Base-by-base conservation (phyloP, 1,140 invertebrate species). In the Zaprionus inermis region DNA sequence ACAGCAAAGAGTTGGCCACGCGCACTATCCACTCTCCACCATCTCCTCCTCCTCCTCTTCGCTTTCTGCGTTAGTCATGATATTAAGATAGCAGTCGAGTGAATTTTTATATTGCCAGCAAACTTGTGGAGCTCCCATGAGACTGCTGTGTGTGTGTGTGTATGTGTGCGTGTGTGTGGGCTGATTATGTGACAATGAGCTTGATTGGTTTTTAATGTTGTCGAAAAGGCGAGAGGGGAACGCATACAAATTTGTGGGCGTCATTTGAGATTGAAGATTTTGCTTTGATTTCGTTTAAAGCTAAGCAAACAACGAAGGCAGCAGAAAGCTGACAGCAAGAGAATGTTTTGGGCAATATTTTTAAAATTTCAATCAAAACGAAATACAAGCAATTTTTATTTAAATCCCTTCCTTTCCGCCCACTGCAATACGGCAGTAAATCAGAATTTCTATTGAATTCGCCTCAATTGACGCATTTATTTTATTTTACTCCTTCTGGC, bases 141-240 rank as follows among this genome's bases (percentile, higher is more conserved):
- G 28, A 18, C 22, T 38, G 51, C 41, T 60, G 66, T 57, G 38
- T 66, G 49, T 64, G 46, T 24, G 58, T n/a, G 66, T 57, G 38
- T 66, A 41, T 64, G 46, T 24, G 58, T 44, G 46, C 64, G 66
- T 57, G 38, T 66, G 49, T 64, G 46, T 24, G 58, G 51, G 46
- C 64, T 79, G 79, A 86, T 86, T 89, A 83, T 83, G 83, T 88
- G 83, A 88, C 84, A 88, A 88, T 89, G 67, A 59, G 79, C 77
- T 60, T 88, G 83, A 89, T 88, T 88, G 84, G 84, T 83, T 88
- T 89, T 88, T 88, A 88, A 88, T 83, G 80, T 66, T 63, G 54
- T 66, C 52, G 10, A 63, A 34, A 61, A 57, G 56, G 5, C 57
- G n/a, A 36, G 20, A 16, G 38, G 38, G 7, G 7, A 52, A 20